Evolutionary conservation across 1,140 invertebrate genomes (phyloP).

Genomic region (Popillia japonica): DNA sequence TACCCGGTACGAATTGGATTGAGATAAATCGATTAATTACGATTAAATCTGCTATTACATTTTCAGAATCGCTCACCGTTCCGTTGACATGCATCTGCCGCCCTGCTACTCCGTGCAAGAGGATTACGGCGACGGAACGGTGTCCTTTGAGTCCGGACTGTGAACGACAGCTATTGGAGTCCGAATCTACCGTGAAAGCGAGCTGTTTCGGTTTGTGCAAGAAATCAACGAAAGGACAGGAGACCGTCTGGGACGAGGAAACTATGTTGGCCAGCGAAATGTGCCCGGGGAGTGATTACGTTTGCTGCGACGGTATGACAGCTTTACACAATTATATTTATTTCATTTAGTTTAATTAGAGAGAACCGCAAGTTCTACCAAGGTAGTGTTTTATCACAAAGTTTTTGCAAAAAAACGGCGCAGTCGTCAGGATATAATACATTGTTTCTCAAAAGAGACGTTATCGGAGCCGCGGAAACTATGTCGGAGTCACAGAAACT

Average conservation of each 20-base stretch:
- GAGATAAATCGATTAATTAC: no score
- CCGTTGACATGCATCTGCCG: conserved; percentile 20
- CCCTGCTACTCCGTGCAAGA: conserved; percentile 9
- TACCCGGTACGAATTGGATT: background rate
- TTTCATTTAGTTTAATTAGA: no score
- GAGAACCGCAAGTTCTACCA: no score
- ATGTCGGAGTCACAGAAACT: no score
- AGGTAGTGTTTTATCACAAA: no score
- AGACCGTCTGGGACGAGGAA: background rate
- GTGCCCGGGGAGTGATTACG: background rate
- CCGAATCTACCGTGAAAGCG: background rate
- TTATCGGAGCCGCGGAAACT: no score
- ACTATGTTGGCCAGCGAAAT: background rate
- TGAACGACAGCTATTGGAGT: background rate
- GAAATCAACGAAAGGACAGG: no score
- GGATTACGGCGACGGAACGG: background rate
- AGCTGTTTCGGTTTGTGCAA: background rate
- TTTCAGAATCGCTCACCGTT: background rate
- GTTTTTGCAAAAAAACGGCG: no score
- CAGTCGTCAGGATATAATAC: no score
- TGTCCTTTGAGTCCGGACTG: background rate
- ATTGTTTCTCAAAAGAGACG: no score
- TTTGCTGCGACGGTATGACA: no score
- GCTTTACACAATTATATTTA: no score
- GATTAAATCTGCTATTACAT: background rate